These are phyloP conservation scores for Seira ritae DNA, from an alignment of 2,888 invertebrate species.

Conservation along the genomic window DNA sequence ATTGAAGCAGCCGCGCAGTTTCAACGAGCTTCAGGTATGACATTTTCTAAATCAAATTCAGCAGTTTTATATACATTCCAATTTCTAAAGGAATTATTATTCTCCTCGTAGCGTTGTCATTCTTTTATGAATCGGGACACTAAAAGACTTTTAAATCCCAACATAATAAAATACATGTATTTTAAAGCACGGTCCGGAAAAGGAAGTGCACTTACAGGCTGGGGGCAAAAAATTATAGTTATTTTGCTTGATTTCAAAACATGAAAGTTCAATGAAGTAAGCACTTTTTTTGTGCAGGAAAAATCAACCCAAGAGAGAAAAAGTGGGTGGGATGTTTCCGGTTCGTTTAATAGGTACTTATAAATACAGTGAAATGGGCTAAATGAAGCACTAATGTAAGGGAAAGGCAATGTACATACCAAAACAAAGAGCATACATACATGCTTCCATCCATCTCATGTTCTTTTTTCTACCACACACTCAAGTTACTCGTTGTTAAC, in stretches of 20 bases:
- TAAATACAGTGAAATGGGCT: not conserved
- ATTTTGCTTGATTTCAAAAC: not conserved
- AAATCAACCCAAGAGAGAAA: constrained; percentile 21
- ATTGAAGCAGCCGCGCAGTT: constrained; percentile 93
- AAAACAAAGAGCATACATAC: not conserved
- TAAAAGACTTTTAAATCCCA: not conserved
- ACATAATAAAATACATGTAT: not conserved
- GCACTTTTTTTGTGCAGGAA: too few relatives aligned
- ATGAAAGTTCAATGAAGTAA: too few relatives aligned
- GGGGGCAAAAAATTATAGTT: not conserved
- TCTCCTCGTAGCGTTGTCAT: too few relatives aligned
- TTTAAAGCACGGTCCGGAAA: not conserved
- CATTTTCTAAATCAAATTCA: too few relatives aligned
- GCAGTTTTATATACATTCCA: not conserved
- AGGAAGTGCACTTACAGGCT: not conserved
- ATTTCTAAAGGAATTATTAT: not conserved
- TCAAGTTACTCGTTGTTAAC: not conserved
- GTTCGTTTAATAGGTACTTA: constrained; percentile 13
- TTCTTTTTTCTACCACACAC: not conserved
- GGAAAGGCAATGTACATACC: too few relatives aligned
- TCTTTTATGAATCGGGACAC: too few relatives aligned
- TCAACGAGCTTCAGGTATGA: constrained; percentile 92
- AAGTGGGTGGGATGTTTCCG: constrained; percentile 17
- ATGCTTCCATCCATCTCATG: not conserved
- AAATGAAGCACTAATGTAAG: too few relatives aligned